phyloP scores from a whole-genome alignment of 2,888 invertebrate species.

The Scelioninae gen. 1 region DNA sequence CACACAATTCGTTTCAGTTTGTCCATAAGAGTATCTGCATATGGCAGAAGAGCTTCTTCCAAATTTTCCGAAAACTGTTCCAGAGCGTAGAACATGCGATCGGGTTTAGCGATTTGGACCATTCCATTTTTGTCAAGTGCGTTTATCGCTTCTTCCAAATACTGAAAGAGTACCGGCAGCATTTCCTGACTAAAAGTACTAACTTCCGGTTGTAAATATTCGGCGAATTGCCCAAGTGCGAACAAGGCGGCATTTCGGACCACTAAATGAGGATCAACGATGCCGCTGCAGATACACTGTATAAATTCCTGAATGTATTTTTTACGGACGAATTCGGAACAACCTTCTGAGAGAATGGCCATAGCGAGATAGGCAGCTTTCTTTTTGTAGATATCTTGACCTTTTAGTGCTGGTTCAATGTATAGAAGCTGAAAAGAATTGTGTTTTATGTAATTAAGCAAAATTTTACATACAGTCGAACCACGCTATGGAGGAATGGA shows the following conservation, averaged over 20 bases:
- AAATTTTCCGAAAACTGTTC: constrained; percentile 92
- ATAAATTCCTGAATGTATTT: constrained; percentile 90
- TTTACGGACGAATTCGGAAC: constrained; percentile 89
- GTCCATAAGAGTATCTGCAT: constrained; percentile 90
- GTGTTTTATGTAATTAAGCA: too few species aligned
- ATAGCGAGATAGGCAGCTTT: constrained; percentile 90
- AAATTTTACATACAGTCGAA: too few species aligned
- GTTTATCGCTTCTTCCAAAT: constrained; percentile 87
- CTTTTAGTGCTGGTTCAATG: constrained; percentile 88
- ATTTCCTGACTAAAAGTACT: constrained; percentile 89
- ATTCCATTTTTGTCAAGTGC: constrained; percentile 86
- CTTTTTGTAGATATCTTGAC: constrained; percentile 87
- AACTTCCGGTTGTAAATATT: constrained; percentile 91
- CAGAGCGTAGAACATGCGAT: constrained; percentile 91
- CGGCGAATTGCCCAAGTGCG: constrained; percentile 92
- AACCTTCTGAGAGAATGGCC: constrained; percentile 91
- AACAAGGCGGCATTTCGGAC: constrained; percentile 91
- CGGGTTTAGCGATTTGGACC: too few species aligned
- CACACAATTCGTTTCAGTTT: constrained; percentile 87
- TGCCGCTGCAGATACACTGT: constrained; percentile 89
- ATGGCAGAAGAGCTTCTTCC: constrained; percentile 89
- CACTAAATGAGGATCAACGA: constrained; percentile 87
- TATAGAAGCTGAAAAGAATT: constrained; percentile 84
- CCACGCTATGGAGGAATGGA: too few species aligned
- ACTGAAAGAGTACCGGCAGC: constrained; percentile 90